phyloP scores from a whole-genome alignment of 2,797 vertebrate genomes.

The Rachycentron canadum region DNA sequence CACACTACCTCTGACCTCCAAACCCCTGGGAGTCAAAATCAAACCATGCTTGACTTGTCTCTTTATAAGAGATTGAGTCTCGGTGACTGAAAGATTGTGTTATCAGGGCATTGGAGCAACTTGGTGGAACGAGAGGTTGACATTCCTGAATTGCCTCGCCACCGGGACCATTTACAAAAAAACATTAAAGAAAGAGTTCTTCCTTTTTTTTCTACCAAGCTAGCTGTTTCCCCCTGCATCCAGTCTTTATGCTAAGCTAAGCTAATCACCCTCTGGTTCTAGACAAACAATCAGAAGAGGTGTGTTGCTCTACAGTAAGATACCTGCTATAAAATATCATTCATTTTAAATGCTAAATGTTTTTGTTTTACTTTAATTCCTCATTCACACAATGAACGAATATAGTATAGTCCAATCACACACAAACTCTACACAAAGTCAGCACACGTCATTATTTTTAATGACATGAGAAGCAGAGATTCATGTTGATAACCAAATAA shows the following conservation, averaged over 20 bases:
- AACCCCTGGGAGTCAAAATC: slow-evolving; percentile 27
- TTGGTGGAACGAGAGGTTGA: slow-evolving; percentile 27
- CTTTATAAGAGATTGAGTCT: slow-evolving; percentile 26
- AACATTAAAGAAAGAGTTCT: too few species aligned
- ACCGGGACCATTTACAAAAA: too few species aligned
- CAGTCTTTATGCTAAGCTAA: too few species aligned
- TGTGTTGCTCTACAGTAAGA: background rate
- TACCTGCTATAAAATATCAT: too few species aligned
- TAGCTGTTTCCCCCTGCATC: too few species aligned
- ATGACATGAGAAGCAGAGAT: background rate
- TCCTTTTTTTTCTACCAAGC: too few species aligned
- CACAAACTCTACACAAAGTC: too few species aligned
- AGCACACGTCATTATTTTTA: too few species aligned
- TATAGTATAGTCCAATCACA: too few species aligned
- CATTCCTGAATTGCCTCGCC: slow-evolving; percentile 22
- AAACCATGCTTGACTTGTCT: slow-evolving; percentile 46
- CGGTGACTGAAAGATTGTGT: slow-evolving; percentile 9
- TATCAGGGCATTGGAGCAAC: slow-evolving; percentile 25
- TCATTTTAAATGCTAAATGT: too few species aligned
- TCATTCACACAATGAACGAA: too few species aligned
- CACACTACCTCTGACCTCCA: slow-evolving; percentile 40
- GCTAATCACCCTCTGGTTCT: background rate
- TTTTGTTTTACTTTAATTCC: too few species aligned
- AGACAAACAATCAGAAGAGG: background rate
- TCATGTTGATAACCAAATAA: background rate